Conservation (phyloP, 2,888 invertebrate genomes). For the Hedya salicella region DNA sequence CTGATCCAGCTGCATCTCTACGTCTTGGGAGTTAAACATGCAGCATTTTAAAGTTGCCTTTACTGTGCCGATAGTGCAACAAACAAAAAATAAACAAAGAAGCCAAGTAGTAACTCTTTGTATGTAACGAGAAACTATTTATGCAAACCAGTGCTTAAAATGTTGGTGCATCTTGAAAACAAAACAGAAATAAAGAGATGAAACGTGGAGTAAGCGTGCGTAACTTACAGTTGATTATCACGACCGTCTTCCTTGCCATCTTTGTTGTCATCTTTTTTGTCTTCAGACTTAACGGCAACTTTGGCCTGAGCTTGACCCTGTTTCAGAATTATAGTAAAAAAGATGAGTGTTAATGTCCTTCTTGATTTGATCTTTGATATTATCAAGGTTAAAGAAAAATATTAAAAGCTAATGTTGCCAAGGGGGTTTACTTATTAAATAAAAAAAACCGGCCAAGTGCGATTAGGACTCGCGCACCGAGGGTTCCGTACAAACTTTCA, state of each 20-base stretch:
- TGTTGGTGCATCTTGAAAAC: slow-evolving; percentile 11
- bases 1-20: slow-evolving; percentile 46
- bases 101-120: slow-evolving; percentile 4
- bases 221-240: slow-evolving; percentile 90
- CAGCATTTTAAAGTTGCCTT: slow-evolving; percentile 46
- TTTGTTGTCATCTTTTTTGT: slow-evolving; percentile 78
- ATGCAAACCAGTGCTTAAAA: slow-evolving; percentile 1
- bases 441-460: too few species aligned
- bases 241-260: slow-evolving; percentile 90
- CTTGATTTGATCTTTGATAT: too few species aligned
- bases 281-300: slow-evolving; percentile 61
- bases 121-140: background rate
- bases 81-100: slow-evolving; percentile 37
- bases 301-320: slow-evolving; percentile 57
- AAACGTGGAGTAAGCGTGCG: background rate
- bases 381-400: too few species aligned
- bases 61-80: slow-evolving; percentile 44
- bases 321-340: background rate
- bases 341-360: too few species aligned
- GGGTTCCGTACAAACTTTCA: too few species aligned
- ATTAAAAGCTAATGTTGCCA: too few species aligned
- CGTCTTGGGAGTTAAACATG: slow-evolving; percentile 50
- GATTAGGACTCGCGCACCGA: too few species aligned
- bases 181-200: slow-evolving; percentile 15
- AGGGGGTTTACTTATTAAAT: too few species aligned